Base-by-base conservation (phyloP, 2,888 invertebrate genomes). In the Phyllotreta striolata region DNA sequence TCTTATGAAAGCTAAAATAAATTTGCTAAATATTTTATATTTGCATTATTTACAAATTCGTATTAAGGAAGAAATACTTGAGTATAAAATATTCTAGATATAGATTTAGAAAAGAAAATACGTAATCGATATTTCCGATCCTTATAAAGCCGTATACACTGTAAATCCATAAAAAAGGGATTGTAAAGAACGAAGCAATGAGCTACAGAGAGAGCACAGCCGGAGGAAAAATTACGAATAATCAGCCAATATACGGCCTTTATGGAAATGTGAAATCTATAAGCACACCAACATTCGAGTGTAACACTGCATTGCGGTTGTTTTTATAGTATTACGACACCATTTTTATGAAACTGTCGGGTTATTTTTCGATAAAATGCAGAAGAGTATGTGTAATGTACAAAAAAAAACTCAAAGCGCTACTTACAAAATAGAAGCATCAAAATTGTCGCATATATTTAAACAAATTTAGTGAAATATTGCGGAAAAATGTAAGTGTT, bases 231-330 rank as follows among this genome's bases (percentile, higher is more conserved):
- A 76, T 77, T 77, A 76, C 73, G 70, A 72, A 76, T 73, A 76
- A 76, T 76, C 76, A 77, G 74, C 74, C 73, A 72, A 74, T 74
- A 74, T 71, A 70, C 72, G 70, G 74, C 71, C 70, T 72, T 73
- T 76, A 75, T 76, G 76, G 74, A 77, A 77, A 78, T 76, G 74
- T 67, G 74, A 76, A 76, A 77, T 76, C 77, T 76, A 77, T 77
- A 71, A 73, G 70, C 70, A 71, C 69, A 70, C 40, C 54, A 66
- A 67, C 68, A 70, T 72, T 70, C 71, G 70, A 54, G 56, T 62
- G 63, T 72, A 63, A 63, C 74, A 72, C 76, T 74, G 77, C 76
- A 77, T 70, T 77, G 76, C 77, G 76, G 76, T 69, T 72, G 68
- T 67, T 74, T 74, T 74, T 73, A 73, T 72, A 70, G 64, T 72